A percentile compares a stretch with the other conserved stretches of the same genome.
Conservation (phyloP, 2,113 vertebrate genomes). For the Spea bombifrons region DNA sequence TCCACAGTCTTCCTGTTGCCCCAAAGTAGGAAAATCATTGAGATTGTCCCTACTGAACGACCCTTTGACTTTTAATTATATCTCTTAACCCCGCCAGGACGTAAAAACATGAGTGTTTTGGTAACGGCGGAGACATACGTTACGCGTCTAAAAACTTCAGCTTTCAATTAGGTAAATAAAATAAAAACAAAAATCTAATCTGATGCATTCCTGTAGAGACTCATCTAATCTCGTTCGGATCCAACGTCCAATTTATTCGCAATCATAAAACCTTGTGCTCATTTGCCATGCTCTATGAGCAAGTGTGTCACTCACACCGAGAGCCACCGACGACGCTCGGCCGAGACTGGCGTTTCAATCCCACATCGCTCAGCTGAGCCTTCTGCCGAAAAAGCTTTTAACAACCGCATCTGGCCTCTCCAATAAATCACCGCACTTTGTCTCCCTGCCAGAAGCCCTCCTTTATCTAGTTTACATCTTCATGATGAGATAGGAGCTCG, state of each 20-base stretch:
- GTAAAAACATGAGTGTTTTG: no score
- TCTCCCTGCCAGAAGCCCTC: slow-evolving; percentile 89
- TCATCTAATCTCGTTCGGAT: slow-evolving; percentile 55
- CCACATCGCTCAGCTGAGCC: slow-evolving; percentile 68
- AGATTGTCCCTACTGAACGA: no score
- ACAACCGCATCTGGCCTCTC: slow-evolving; percentile 78
- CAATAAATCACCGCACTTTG: slow-evolving; percentile 90
- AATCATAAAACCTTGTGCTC: slow-evolving; percentile 62
- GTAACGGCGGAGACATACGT: no score
- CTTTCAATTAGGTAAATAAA: no score
- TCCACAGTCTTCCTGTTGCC: no score
- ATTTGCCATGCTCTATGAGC: slow-evolving; percentile 62
- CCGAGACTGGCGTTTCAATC: slow-evolving; percentile 56
- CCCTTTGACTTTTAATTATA: no score
- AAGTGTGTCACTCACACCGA: slow-evolving; percentile 62
- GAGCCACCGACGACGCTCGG: slow-evolving; percentile 57
- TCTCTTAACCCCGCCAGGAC: no score
- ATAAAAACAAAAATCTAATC: no score
- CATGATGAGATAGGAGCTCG: slow-evolving; percentile 88
- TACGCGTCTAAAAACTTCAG: no score
- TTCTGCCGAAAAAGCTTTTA: slow-evolving; percentile 79
- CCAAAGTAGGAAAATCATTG: no score
- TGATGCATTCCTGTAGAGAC: slow-evolving; percentile 18
- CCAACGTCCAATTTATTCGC: slow-evolving; percentile 56
- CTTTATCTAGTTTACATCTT: slow-evolving; percentile 92